These are phyloP conservation scores for Drosophila nigricruria DNA, from an alignment of 2,888 invertebrate species.

Conservation along the genomic window DNA sequence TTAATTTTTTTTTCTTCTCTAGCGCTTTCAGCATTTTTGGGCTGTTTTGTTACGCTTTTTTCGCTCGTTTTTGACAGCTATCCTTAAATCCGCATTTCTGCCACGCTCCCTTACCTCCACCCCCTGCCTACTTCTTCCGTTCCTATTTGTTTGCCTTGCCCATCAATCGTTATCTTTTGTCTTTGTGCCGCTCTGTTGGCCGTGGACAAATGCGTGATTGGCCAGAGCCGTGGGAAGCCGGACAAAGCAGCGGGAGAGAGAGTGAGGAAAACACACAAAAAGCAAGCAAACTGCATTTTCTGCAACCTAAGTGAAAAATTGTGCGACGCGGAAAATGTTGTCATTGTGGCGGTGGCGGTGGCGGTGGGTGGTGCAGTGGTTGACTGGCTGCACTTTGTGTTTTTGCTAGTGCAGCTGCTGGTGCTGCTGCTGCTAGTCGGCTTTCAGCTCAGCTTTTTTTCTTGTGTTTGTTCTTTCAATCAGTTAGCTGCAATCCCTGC, in stretches of 20 bases:
- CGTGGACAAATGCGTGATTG: slow-evolving; percentile 72
- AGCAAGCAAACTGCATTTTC: slow-evolving; percentile 51
- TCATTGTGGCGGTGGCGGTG: slow-evolving; percentile 37
- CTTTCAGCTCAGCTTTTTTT: slow-evolving; percentile 16
- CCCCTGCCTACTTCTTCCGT: too few relatives aligned
- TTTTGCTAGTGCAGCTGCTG: slow-evolving; percentile 58
- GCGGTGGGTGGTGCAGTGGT: slow-evolving; percentile 9
- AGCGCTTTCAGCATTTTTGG: slow-evolving; percentile 34
- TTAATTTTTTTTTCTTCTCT: slow-evolving; percentile 34
- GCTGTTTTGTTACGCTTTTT: slow-evolving; percentile 42
- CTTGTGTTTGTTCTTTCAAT: slow-evolving; percentile 31
- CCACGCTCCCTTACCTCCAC: neutral
- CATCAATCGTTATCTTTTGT: slow-evolving; percentile 46
- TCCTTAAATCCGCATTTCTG: slow-evolving; percentile 37
- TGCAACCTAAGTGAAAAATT: slow-evolving; percentile 62
- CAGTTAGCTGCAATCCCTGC: slow-evolving; percentile 42
- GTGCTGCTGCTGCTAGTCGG: slow-evolving; percentile 35
- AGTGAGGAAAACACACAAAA: slow-evolving; percentile 24
- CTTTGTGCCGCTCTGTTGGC: slow-evolving; percentile 42
- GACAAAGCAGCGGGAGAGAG: slow-evolving; percentile 22
- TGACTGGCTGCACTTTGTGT: neutral
- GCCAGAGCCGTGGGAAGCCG: slow-evolving; percentile 52
- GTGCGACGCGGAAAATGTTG: slow-evolving; percentile 57
- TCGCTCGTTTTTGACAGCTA: slow-evolving; percentile 25
- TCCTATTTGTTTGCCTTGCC: slow-evolving; percentile 1